A percentile compares a stretch with the other conserved stretches of the same genome.
These are phyloP conservation scores for Astreopora myriophthalma DNA, from an alignment of 64 coral and sea anemone species.

Conservation along the genomic window DNA sequence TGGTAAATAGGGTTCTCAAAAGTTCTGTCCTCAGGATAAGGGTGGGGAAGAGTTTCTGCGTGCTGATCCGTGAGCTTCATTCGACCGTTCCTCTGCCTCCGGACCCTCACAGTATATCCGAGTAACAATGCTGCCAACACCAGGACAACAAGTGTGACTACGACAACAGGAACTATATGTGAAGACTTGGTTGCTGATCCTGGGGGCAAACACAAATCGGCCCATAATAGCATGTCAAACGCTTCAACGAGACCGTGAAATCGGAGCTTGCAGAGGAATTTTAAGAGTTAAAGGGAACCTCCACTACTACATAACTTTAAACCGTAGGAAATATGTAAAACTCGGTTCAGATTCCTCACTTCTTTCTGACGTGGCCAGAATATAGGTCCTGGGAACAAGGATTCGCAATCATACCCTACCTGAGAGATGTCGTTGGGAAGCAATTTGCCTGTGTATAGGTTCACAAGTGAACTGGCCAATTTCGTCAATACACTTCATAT, in stretches of 20 bases:
- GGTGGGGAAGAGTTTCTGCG: constrained; percentile 60
- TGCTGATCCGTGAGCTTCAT: constrained; percentile 75
- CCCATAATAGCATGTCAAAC: no score
- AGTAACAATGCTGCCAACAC: neutral
- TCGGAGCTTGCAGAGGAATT: no score
- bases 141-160: constrained; percentile 34
- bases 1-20: constrained; percentile 95
- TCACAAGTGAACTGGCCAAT: constrained; percentile 52
- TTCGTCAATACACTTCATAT: constrained; percentile 70
- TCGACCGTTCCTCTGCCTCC: constrained; percentile 25
- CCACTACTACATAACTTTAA: no score
- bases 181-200: neutral
- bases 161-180: constrained; percentile 10
- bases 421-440: neutral
- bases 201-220: neutral
- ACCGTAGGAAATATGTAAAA: no score
- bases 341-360: no score
- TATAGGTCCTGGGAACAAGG: no score
- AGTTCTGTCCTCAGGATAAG: constrained; percentile 70
- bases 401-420: neutral
- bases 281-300: no score
- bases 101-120: neutral
- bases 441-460: neutral
- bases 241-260: no score
- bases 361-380: no score